Evolutionary conservation across 1,140 invertebrate genomes (phyloP), one percentile per base, ranked within the genome.

Genomic region (Vanessa tameamea): DNA sequence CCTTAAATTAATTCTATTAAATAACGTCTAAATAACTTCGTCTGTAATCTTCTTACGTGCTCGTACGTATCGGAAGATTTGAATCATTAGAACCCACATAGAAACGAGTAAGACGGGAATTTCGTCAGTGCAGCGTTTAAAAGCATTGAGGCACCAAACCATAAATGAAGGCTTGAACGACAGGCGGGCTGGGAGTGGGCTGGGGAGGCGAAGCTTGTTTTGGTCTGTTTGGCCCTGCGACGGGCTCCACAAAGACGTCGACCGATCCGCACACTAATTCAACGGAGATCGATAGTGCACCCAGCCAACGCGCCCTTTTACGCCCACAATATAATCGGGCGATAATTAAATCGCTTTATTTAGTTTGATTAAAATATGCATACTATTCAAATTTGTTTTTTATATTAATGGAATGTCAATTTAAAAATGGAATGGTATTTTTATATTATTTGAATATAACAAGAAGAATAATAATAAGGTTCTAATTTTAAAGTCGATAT

Each of bases 201-300:
- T 37, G 26, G 75, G 72, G 83, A 83, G 75, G 81, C 79, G 78
- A 64, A 71, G 82, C 83, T 90, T 92, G 90, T 92, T 92, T 92
- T 92, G 89, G 90, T 91, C 90, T 90, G 87, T 92, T 92, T 92
- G 85, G 85, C 80, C 83, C 84, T 86, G 82, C 82, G 85, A 86
- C 87, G 84, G 82, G 82, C 86, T 84, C 82, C 86, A 91, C 90
- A 92, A 92, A 91, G 90, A 90, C 88, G 88, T 83, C 87, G 87
- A 82, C 84, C 89, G 90, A 92, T 92, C 88, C 89, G 88, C 87
- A 87, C 90, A 90, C 89, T 92, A 92, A 92, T 92, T 92, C 89
- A 89, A 87, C 87, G 76, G 82, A 90, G 88, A 92, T 92, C 90
- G 90, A 92, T 92, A 92, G 88, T 89, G 90, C 90, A 91, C 84